Percentiles rank a stretch among this genome's conserved stretches.
These are phyloP conservation scores for Sebastolobus altivelis DNA, from an alignment of 2,797 vertebrate genomes.

Conservation along the genomic window DNA sequence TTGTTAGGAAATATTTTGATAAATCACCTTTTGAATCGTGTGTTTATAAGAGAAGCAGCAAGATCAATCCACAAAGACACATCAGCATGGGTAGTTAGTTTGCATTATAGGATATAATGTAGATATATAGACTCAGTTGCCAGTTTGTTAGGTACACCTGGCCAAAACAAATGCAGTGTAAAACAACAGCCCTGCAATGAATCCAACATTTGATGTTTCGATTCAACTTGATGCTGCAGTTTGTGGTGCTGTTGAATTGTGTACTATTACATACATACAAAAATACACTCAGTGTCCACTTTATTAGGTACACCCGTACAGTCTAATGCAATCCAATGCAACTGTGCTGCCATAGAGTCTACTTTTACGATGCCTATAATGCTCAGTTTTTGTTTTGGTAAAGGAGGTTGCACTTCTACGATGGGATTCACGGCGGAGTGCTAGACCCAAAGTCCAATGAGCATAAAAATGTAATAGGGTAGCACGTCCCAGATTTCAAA, in stretches of 20 bases:
- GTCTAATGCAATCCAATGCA: not conserved
- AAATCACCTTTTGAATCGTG: not conserved
- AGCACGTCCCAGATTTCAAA: no score
- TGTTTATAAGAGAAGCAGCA: conserved; percentile 4
- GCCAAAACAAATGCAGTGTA: not conserved
- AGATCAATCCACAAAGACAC: not conserved
- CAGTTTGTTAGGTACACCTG: conserved; percentile 4
- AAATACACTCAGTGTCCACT: not conserved
- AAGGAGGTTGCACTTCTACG: no score
- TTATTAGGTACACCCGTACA: conserved; percentile 12
- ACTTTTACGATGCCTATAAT: not conserved
- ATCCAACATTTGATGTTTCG: not conserved
- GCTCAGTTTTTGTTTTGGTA: not conserved
- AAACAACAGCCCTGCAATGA: conserved; percentile 1
- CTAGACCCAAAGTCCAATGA: no score
- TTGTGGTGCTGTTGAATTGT: conserved; percentile 7
- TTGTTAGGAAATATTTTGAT: not conserved
- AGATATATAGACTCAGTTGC: not conserved
- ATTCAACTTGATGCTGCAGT: not conserved
- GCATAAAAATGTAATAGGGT: no score
- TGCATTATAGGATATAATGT: not conserved
- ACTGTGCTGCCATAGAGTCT: no score
- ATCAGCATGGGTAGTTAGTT: not conserved
- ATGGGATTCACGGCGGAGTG: no score
- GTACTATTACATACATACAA: not conserved